These are phyloP conservation scores for Tyto alba DNA, from an alignment of 2,113 vertebrate genomes.

Conservation along the genomic window DNA sequence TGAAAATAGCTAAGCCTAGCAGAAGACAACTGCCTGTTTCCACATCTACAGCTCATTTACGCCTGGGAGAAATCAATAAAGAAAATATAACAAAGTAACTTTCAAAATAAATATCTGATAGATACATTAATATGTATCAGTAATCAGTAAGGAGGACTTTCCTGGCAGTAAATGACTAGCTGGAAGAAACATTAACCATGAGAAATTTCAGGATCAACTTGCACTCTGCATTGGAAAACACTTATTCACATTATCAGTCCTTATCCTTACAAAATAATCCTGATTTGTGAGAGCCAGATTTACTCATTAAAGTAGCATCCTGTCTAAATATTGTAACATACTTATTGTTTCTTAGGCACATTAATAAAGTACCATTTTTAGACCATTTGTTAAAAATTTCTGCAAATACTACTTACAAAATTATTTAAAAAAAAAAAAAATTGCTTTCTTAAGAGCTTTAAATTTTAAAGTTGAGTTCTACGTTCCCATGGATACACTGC, in stretches of 20 bases:
- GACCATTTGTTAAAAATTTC: not conserved
- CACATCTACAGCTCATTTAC: not conserved
- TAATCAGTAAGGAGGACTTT: not conserved
- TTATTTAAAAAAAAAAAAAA: not conserved
- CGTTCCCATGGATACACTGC: not conserved
- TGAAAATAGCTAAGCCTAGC: not conserved
- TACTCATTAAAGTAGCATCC: not conserved
- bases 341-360: not conserved
- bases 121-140: not conserved
- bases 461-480: not conserved
- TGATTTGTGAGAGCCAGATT: not conserved
- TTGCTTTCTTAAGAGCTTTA: not conserved
- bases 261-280: not conserved
- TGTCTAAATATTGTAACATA: not conserved
- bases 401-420: not conserved
- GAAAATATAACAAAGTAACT: not conserved
- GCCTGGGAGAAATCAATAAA: not conserved
- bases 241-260: not conserved
- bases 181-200: not conserved
- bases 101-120: conserved; percentile 2
- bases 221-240: no score
- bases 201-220: no score
- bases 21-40: not conserved
- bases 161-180: not conserved
- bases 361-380: not conserved